Base-by-base conservation (phyloP, 2,113 vertebrate genomes). In the Cercocebus atys region DNA sequence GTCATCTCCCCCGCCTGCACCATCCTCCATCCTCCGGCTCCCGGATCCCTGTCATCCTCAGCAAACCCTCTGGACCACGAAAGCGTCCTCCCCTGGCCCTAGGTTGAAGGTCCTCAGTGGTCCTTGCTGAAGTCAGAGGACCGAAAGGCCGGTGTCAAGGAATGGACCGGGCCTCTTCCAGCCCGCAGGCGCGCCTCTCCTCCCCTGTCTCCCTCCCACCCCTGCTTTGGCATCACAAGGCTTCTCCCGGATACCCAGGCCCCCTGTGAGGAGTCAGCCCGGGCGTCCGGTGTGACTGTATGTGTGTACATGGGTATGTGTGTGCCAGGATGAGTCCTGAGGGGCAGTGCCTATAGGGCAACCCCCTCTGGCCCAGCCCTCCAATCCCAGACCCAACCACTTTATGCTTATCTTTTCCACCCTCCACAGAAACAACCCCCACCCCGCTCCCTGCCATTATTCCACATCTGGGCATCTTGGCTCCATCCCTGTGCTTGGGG, bases 1-100 rank as follows among this genome's bases (percentile, higher is more conserved):
- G 57, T 87, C 96, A 90, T 92, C 94, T 95, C 90, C 97, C 97
- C 88, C 4, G 5, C 93, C 95, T 83, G 93, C 61, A 87, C 76
- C 94, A 79, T 38, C 97, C 94, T 96, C 87, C 87, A 78, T 70
- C 95, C 96, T 82, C 72, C 0, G 17, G 59, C 25, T 88, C 82
- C 94, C 93, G 4, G 30, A 25, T 75, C 86, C 96, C 92, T 40
- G 52, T 22, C 86, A 86, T 84, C 73, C 86, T 43, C 25, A 79
- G 79, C 83, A n/a, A 88, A 87, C 93, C 75, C 91, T 66, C 96
- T 82, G 92, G 87, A 92, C 92, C 93, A 72, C 91, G 50, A 4
- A 27, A 96, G 89, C 92, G 88, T 92, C 90, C 47, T 95, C 35
- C 50, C 52, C 50, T 11, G 40, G 82, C 87, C 90, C 81, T 38